Evolutionary conservation across 1,140 invertebrate genomes (phyloP), one percentile per base, ranked within the genome.

Genomic region (Micrasema longulum): DNA sequence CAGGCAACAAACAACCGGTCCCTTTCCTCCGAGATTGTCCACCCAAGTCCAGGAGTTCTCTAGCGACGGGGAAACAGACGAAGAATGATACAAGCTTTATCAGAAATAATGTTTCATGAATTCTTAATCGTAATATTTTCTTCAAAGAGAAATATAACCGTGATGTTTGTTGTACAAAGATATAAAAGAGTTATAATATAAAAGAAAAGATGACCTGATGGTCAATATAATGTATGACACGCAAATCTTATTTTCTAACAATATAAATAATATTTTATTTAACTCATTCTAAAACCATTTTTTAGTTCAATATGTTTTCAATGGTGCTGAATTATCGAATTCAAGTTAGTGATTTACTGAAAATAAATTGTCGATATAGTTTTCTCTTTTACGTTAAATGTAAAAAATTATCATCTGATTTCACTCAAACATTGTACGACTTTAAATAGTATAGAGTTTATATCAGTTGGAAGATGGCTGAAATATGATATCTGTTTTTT

Each of bases 21-120:
- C 93, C 69, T 92, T 92, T 80, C 89, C 89, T 66, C 86, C 90
- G 78, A 81, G 86, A 77, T 81, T 86, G 66, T 84, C 84, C 65
- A 87, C 89, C 78, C 85, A 87, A 63, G 79, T 88, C 75, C 84
- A 89, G 16, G 89, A 91, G 89, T 86, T 95, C 94, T 86, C 95
- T 91, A 96, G 94, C 83, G 95, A 96, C 78, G 92, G 93, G 22
- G 95, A 96, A 79, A 94, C 94, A 31, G 95, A 97, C 81, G 93
- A 95, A 78, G 92, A 94, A 86, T 94, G 89, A 86, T 78, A 64
- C 35, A 77, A 23, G 5, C 26, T 31, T 31, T 31, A 31, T 7
- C 26, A 31, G 26, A 31, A 31, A 31, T 31, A 31, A 31, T 7
- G 6, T 20, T 31, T 31, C 7, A 7, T 31, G 26, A 31, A 31